Evolutionary conservation across 37 sponge, comb jelly and placozoan species (phyloP).

Genomic region (Diacarnus erythraeanus): DNA sequence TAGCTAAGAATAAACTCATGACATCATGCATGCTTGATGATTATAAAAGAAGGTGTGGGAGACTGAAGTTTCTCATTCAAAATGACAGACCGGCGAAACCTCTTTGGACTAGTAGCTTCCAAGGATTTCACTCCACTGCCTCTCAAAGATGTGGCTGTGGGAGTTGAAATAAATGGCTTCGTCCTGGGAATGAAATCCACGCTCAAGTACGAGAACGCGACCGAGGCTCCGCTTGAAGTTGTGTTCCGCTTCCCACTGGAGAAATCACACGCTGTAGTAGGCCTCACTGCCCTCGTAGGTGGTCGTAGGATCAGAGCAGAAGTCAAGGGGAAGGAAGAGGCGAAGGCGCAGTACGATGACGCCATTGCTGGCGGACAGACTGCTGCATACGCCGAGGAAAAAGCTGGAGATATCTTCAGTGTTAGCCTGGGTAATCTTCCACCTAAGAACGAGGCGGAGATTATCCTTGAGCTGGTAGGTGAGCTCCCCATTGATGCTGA

Average conservation of each 20-base stretch:
- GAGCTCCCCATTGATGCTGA: slow-evolving; percentile 61
- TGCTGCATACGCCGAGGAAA: slow-evolving; percentile 74
- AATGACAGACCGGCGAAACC: too few relatives aligned
- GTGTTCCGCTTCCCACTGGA: slow-evolving; percentile 79
- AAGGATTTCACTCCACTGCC: too few relatives aligned
- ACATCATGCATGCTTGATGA: too few relatives aligned
- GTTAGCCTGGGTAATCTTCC: slow-evolving; percentile 79
- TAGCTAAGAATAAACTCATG: too few relatives aligned
- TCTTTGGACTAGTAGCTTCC: too few relatives aligned
- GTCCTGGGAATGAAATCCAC: slow-evolving; percentile 58
- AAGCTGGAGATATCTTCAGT: slow-evolving; percentile 77
- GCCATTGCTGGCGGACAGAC: slow-evolving; percentile 72
- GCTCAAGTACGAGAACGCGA: slow-evolving; percentile 65
- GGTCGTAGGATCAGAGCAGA: slow-evolving; percentile 65
- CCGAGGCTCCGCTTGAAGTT: slow-evolving; percentile 57
- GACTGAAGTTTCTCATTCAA: too few relatives aligned
- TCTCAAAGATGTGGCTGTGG: slow-evolving; percentile 54
- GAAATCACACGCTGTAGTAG: slow-evolving; percentile 67
- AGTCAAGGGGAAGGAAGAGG: slow-evolving; percentile 76
- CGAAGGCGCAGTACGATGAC: slow-evolving; percentile 65
- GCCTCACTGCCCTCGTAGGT: slow-evolving; percentile 61
- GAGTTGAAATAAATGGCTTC: slow-evolving; percentile 37
- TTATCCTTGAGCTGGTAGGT: slow-evolving; percentile 61
- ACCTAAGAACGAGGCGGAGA: slow-evolving; percentile 51
- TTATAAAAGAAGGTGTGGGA: too few relatives aligned